Conservation (phyloP, 2,888 invertebrate genomes). For the Amiota minor region DNA sequence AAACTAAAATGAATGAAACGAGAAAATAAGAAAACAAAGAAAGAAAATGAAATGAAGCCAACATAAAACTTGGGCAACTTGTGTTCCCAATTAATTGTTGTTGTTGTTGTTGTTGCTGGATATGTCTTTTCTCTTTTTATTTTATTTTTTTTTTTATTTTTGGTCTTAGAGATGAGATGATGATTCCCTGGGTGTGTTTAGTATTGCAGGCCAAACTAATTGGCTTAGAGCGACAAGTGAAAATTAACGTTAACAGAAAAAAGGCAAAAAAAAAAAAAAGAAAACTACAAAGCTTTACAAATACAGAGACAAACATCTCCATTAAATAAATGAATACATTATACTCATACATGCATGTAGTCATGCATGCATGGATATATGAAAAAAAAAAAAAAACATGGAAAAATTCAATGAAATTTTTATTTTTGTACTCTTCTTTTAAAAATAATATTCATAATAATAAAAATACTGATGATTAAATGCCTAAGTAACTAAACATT, state of each 20-base stretch:
- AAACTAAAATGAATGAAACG: not conserved
- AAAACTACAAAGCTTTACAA: not conserved
- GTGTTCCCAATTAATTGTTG: constrained; percentile 60
- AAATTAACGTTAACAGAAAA: constrained; percentile 58
- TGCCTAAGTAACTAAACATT: no score
- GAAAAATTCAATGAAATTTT: no score
- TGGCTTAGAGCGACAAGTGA: constrained; percentile 66
- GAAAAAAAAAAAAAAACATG: no score
- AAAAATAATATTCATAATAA: no score
- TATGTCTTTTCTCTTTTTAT: no score
- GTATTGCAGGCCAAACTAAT: constrained; percentile 49
- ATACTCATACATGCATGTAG: no score
- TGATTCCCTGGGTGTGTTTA: constrained; percentile 46
- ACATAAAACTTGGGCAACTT: constrained; percentile 54
- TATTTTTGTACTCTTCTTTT: no score
- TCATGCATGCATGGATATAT: no score
- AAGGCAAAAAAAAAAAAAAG: not conserved
- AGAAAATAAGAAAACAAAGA: not conserved
- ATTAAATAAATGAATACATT: no score
- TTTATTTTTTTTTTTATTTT: constrained; percentile 50
- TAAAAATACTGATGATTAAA: no score
- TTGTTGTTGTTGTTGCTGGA: constrained; percentile 27
- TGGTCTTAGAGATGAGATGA: constrained; percentile 35
- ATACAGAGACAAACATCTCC: no score
- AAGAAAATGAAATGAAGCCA: not conserved